Percentiles rank a stretch among this genome's conserved stretches.
phyloP scores from a whole-genome alignment of 2,888 invertebrate genomes.

The Lumbricus terrestris region DNA sequence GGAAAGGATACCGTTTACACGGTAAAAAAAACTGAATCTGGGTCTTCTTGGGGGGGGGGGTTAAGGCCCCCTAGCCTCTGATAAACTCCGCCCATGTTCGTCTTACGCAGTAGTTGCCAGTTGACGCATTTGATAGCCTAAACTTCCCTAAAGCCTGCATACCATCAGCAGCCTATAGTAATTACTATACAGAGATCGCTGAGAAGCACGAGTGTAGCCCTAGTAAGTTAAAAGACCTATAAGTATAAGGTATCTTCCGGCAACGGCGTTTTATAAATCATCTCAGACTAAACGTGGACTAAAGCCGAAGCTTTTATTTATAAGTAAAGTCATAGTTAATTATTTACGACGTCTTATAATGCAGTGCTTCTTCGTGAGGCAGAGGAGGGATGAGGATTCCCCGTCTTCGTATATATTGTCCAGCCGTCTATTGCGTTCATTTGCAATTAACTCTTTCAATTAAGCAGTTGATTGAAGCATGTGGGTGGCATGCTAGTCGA shows the following conservation, averaged over 20 bases:
- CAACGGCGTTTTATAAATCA: background rate
- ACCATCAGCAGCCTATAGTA: background rate
- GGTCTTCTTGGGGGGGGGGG: too few species aligned
- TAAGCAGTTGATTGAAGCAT: background rate
- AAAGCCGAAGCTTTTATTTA: background rate
- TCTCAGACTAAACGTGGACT: background rate
- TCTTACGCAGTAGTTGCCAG: too few species aligned
- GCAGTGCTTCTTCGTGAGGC: background rate
- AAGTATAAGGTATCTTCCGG: background rate
- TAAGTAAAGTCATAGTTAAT: background rate
- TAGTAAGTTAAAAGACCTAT: background rate
- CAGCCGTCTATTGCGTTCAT: background rate
- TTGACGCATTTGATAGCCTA: too few species aligned
- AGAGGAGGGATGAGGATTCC: too few species aligned
- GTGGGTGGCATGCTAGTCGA: background rate
- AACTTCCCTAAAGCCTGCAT: too few species aligned
- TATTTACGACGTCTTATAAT: background rate
- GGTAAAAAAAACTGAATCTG: too few species aligned
- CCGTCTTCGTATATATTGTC: background rate
- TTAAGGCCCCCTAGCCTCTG: too few species aligned
- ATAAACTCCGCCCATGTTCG: too few species aligned
- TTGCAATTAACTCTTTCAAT: constrained; percentile 3
- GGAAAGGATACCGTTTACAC: too few species aligned
- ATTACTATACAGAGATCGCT: background rate
- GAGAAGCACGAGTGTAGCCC: background rate